These are phyloP conservation scores for Hemistola chrysoprasaria DNA, from an alignment of 2,888 invertebrate genomes.

Conservation along the genomic window DNA sequence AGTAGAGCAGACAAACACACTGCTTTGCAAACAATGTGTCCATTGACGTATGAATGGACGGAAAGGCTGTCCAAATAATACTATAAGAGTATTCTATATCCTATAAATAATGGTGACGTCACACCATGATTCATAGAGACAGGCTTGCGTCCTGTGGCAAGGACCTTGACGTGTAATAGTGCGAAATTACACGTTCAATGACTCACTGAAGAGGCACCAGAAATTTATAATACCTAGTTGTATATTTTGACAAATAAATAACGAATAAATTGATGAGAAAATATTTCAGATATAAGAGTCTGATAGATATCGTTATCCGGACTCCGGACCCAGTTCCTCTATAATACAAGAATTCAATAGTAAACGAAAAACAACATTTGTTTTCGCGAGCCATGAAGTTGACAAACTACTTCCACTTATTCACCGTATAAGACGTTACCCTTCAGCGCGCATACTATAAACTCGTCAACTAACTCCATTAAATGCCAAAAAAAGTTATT, in stretches of 20 bases:
- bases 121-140: constrained; percentile 40
- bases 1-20: constrained; percentile 19
- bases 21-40: constrained; percentile 57
- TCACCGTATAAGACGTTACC: constrained; percentile 4
- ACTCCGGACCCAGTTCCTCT: no score
- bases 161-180: constrained; percentile 41
- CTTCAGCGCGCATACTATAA: constrained; percentile 28
- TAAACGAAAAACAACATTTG: no score
- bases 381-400: background rate
- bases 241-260: background rate
- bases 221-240: constrained; percentile 18
- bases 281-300: background rate
- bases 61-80: constrained; percentile 59
- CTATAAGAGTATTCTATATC: constrained; percentile 40
- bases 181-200: constrained; percentile 37
- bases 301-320: no score
- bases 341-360: no score
- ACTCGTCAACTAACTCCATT: constrained; percentile 38
- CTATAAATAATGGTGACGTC: constrained; percentile 42
- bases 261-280: no score
- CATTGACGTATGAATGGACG: constrained; percentile 61
- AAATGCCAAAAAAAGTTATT: constrained; percentile 36
- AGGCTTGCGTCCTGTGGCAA: constrained; percentile 43
- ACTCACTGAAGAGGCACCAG: constrained; percentile 32
- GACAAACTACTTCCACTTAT: constrained; percentile 15